Evolutionary conservation across 2,797 vertebrate genomes (phyloP).

Genomic region (Kryptolebias ocellatus): DNA sequence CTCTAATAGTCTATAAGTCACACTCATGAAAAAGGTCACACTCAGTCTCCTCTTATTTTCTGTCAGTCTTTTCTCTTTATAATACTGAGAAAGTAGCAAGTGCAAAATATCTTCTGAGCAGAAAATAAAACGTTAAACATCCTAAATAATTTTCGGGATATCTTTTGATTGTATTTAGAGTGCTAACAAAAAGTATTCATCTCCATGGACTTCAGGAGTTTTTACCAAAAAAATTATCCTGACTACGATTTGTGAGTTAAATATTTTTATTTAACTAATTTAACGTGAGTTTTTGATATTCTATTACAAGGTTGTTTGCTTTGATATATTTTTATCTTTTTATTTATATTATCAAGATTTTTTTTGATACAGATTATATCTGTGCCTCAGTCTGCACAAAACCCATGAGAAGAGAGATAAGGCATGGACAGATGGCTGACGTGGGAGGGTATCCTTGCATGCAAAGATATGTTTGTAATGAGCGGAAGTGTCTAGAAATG

Average conservation of each 20-base stretch:
- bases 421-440: conserved; percentile 44
- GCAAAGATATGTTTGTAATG: conserved; percentile 20
- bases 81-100: background rate
- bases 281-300: too few species aligned
- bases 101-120: background rate
- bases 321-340: conserved; percentile 24
- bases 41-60: background rate
- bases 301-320: background rate
- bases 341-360: conserved; percentile 30
- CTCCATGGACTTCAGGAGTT: too few species aligned
- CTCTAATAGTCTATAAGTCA: conserved; percentile 35
- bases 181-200: too few species aligned
- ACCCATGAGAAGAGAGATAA: conserved; percentile 17
- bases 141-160: background rate
- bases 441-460: conserved; percentile 37
- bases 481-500: conserved; percentile 28
- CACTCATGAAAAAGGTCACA: conserved; percentile 19
- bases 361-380: conserved; percentile 29
- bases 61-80: background rate
- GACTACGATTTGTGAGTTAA: too few species aligned
- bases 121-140: background rate
- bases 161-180: background rate
- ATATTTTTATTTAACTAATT: too few species aligned
- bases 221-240: too few species aligned
- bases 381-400: conserved; percentile 13